Evolutionary conservation across 2,797 vertebrate species (phyloP).

Genomic region (Echeneis naucrates): DNA sequence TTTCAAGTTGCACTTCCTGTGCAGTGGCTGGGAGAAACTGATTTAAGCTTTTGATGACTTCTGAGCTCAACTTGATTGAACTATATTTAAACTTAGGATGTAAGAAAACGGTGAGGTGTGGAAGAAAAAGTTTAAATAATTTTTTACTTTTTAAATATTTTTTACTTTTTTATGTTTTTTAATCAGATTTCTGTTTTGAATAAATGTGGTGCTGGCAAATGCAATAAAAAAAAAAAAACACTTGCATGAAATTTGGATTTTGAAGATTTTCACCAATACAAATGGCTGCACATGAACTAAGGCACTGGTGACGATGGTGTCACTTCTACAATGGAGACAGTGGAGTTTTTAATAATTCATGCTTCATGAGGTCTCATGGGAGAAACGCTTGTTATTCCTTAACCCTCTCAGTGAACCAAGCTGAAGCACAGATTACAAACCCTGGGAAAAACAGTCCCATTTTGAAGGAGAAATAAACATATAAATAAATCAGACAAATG

Average conservation of each 20-base stretch:
- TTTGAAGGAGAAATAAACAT: slow-evolving; percentile 74
- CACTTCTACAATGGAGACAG: slow-evolving; percentile 41
- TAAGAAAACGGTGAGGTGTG: background rate
- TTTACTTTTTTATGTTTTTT: slow-evolving; percentile 1
- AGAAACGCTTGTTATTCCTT: slow-evolving; percentile 66
- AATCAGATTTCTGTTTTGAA: background rate
- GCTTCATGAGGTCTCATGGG: slow-evolving; percentile 69
- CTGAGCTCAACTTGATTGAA: background rate
- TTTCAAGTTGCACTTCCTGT: background rate
- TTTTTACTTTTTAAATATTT: too few species aligned
- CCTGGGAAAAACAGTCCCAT: slow-evolving; percentile 57
- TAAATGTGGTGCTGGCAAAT: background rate
- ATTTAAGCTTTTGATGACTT: background rate
- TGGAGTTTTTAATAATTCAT: slow-evolving; percentile 69
- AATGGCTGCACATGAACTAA: slow-evolving; percentile 33
- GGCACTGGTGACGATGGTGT: slow-evolving; percentile 30
- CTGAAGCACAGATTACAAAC: slow-evolving; percentile 67
- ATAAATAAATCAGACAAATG: slow-evolving; percentile 73
- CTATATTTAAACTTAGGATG: background rate
- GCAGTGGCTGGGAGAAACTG: background rate
- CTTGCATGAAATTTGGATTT: background rate
- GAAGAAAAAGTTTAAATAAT: background rate
- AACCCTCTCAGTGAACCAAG: slow-evolving; percentile 56
- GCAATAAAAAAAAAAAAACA: slow-evolving; percentile 3
- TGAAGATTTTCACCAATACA: slow-evolving; percentile 22